Evolutionary conservation across 2,888 invertebrate species (phyloP).

Genomic region (Phaonia tiefii): DNA sequence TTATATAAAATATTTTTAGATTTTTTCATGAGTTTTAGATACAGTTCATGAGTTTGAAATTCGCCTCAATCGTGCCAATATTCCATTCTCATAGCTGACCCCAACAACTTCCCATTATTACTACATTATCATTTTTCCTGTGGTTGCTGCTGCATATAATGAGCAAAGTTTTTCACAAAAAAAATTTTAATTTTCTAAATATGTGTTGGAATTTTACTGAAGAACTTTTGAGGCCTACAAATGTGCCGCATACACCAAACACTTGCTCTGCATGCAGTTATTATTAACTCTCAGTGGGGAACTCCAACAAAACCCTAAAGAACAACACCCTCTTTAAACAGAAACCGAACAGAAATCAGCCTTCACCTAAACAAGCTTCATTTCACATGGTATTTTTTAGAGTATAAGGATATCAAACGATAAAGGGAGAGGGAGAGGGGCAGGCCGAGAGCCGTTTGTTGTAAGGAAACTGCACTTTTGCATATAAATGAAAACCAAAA

Average conservation of each 20-base stretch:
- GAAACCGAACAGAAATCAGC: constrained; percentile 45
- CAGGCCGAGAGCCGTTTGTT: too few species aligned
- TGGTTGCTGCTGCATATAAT: too few species aligned
- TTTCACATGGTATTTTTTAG: constrained; percentile 34
- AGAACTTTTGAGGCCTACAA: constrained; percentile 52
- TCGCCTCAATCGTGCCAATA: too few species aligned
- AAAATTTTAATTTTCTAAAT: too few species aligned
- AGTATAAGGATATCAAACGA: neutral
- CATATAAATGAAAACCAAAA: constrained; percentile 60
- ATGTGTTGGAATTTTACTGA: neutral
- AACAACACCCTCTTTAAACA: constrained; percentile 28
- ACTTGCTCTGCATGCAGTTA: constrained; percentile 62
- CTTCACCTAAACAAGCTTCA: constrained; percentile 41
- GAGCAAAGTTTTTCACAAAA: too few species aligned
- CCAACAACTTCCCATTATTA: too few species aligned
- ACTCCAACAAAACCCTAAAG: neutral
- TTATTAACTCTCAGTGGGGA: constrained; percentile 32
- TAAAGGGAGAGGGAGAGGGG: neutral
- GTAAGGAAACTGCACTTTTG: constrained; percentile 51
- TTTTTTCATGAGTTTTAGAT: too few species aligned
- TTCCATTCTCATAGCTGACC: too few species aligned
- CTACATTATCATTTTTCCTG: too few species aligned
- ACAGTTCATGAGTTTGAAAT: too few species aligned
- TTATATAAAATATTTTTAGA: too few species aligned
- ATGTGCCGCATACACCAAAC: constrained; percentile 59